phyloP scores from a whole-genome alignment of 53 echinoderm and acorn worm species.

The Echinometra lucunter region DNA sequence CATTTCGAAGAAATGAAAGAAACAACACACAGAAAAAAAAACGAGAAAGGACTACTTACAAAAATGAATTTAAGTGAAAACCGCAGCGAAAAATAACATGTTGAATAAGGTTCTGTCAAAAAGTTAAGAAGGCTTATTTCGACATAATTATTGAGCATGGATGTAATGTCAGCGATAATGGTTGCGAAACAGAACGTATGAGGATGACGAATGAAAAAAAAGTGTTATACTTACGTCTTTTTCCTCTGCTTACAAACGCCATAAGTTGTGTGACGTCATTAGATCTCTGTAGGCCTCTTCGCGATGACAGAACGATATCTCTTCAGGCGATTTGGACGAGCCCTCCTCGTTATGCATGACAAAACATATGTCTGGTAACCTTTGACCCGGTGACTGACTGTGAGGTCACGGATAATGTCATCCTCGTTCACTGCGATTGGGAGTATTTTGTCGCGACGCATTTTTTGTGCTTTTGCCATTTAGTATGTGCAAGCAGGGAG shows the following conservation, averaged over 20 bases:
- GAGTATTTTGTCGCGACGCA: neutral
- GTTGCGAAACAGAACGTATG: neutral
- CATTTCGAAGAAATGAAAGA: neutral
- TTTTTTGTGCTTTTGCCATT: neutral
- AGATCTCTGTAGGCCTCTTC: slow-evolving; percentile 25
- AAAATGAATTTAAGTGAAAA: neutral
- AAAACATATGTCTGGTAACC: slow-evolving; percentile 61
- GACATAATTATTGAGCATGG: neutral
- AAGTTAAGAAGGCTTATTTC: neutral
- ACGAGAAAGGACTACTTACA: neutral
- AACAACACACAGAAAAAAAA: neutral
- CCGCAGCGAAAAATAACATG: neutral
- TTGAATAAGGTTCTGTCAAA: neutral
- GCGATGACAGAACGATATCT: slow-evolving; percentile 64
- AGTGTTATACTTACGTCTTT: slow-evolving; percentile 12
- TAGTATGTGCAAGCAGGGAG: neutral
- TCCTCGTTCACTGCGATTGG: slow-evolving; percentile 57
- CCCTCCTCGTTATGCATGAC: slow-evolving; percentile 65
- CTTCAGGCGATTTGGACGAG: slow-evolving; percentile 52
- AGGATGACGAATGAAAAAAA: neutral
- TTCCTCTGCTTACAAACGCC: slow-evolving; percentile 13
- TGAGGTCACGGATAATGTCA: slow-evolving; percentile 50
- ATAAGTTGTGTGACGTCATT: slow-evolving; percentile 57
- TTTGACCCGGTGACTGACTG: slow-evolving; percentile 66
- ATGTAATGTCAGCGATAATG: neutral